Conservation (phyloP, 1,140 invertebrate species). For the Andricus grossulariae region DNA sequence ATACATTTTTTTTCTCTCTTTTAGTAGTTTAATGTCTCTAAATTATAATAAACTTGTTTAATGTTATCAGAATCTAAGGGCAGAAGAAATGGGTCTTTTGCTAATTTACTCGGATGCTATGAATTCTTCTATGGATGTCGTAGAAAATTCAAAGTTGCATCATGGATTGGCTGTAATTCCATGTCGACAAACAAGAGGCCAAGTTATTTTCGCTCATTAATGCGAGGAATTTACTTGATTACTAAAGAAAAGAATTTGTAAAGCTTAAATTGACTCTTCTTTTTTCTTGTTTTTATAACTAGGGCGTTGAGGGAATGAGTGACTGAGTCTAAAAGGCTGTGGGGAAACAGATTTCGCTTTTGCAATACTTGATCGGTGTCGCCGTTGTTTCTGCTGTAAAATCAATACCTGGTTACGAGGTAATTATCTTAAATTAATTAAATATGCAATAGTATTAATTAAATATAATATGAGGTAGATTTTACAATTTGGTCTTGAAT, state of each 20-base stretch:
- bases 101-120: slow-evolving; percentile 89
- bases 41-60: not conserved
- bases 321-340: slow-evolving; percentile 94
- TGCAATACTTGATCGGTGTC: slow-evolving; percentile 91
- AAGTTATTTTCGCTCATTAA: slow-evolving; percentile 75
- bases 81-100: slow-evolving; percentile 85
- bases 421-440: slow-evolving; percentile 80
- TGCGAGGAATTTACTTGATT: not conserved
- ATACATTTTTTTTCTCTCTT: not conserved
- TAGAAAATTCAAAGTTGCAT: slow-evolving; percentile 79
- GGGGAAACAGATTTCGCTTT: slow-evolving; percentile 85
- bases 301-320: slow-evolving; percentile 89
- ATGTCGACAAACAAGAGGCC: slow-evolving; percentile 84
- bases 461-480: slow-evolving; percentile 9
- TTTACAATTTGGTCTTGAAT: not conserved
- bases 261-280: slow-evolving; percentile 49
- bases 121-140: slow-evolving; percentile 85
- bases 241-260: not conserved
- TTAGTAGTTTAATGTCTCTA: not conserved
- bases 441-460: slow-evolving; percentile 36
- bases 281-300: slow-evolving; percentile 38
- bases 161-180: slow-evolving; percentile 90
- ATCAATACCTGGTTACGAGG: slow-evolving; percentile 82
- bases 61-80: slow-evolving; percentile 82
- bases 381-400: slow-evolving; percentile 88